Percentiles rank a stretch among this genome's conserved stretches.
phyloP scores from a whole-genome alignment of 2,888 invertebrate species.

The Diaprepes abbreviatus region DNA sequence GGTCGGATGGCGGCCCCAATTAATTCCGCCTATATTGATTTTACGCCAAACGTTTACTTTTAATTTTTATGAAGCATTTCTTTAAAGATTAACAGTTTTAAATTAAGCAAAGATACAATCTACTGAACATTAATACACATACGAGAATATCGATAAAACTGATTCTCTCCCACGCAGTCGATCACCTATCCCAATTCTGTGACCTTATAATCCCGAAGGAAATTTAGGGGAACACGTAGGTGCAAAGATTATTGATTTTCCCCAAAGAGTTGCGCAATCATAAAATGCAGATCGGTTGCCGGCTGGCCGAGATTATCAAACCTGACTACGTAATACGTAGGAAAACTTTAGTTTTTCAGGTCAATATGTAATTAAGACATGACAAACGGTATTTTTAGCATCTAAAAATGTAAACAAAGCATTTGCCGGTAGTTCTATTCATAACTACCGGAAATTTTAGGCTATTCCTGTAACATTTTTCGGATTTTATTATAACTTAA shows the following conservation, averaged over 20 bases:
- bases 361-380: background rate
- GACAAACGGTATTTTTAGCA: constrained; percentile 5
- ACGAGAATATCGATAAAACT: too few relatives aligned
- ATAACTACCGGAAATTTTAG: background rate
- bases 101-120: too few relatives aligned
- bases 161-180: background rate
- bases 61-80: too few relatives aligned
- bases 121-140: too few relatives aligned
- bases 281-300: background rate
- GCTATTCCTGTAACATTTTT: constrained; percentile 1
- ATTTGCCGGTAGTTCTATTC: background rate
- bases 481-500: too few relatives aligned
- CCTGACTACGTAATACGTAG: background rate
- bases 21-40: too few relatives aligned
- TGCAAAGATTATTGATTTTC: constrained; percentile 12
- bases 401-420: background rate
- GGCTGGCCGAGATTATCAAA: background rate
- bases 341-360: background rate
- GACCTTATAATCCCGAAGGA: background rate
- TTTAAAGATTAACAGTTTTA: too few relatives aligned
- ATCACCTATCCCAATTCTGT: background rate
- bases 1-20: too few relatives aligned
- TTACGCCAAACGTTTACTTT: too few relatives aligned
- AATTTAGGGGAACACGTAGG: constrained; percentile 20
- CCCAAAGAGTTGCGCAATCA: constrained; percentile 7